Evolutionary conservation across 1,140 invertebrate genomes (phyloP).

Genomic region (Drosophila azteca): DNA sequence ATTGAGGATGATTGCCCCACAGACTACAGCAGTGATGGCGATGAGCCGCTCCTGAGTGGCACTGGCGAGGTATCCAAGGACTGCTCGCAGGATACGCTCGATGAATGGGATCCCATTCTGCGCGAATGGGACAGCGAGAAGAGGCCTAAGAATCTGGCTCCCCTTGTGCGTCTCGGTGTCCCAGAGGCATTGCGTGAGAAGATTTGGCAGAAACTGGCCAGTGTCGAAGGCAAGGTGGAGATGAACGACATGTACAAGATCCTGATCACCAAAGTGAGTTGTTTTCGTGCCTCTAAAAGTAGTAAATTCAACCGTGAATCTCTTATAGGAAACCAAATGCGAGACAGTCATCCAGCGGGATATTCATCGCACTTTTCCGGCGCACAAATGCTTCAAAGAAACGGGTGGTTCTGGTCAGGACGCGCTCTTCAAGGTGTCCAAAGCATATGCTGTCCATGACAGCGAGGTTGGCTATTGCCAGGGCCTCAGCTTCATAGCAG

Average conservation of each 20-base stretch:
- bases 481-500: constrained; percentile 98
- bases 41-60: constrained; percentile 97
- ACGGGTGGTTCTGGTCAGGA: constrained; percentile 95
- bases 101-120: constrained; percentile 96
- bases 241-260: constrained; percentile 96
- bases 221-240: constrained; percentile 91
- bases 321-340: constrained; percentile 84
- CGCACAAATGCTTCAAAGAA: constrained; percentile 98
- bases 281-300: constrained; percentile 20
- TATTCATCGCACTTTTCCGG: constrained; percentile 99
- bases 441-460: constrained; percentile 98
- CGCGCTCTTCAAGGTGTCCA: constrained; percentile 96
- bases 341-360: constrained; percentile 97
- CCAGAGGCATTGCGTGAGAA: constrained; percentile 98
- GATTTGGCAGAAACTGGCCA: constrained; percentile 97
- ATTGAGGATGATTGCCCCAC: constrained; percentile 83
- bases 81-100: constrained; percentile 95
- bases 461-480: constrained; percentile 99
- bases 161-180: constrained; percentile 94
- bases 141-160: constrained; percentile 90
- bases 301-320: neutral
- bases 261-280: constrained; percentile 91
- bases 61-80: constrained; percentile 98
- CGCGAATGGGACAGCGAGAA: constrained; percentile 91
- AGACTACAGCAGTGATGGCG: constrained; percentile 88